phyloP scores from a whole-genome alignment of 1,140 invertebrate genomes.

The Diploscapter pachys region DNA sequence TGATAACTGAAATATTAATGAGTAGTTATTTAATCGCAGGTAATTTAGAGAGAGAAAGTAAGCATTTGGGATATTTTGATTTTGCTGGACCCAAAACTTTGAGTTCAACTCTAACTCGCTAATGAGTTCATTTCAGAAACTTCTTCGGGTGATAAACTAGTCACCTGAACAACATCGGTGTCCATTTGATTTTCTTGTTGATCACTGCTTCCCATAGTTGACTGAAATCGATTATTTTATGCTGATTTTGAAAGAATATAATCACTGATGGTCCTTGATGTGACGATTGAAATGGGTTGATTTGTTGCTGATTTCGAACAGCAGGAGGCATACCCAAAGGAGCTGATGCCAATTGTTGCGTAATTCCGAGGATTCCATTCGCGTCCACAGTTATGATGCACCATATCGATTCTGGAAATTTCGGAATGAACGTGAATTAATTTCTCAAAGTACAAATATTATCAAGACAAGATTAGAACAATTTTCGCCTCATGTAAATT shows the following conservation, averaged over 20 bases:
- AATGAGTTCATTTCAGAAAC: too few species aligned
- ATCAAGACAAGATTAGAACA: not conserved
- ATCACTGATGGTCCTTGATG: not conserved
- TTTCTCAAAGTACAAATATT: not conserved
- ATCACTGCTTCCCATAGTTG: not conserved
- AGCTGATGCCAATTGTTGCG: not conserved
- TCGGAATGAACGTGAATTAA: too few species aligned
- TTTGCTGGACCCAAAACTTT: not conserved
- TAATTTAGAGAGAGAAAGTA: not conserved
- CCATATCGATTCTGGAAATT: conserved; percentile 24
- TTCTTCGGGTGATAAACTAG: too few species aligned
- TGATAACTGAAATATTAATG: not conserved
- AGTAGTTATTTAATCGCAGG: not conserved
- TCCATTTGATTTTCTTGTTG: not conserved
- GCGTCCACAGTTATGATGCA: conserved; percentile 5
- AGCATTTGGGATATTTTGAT: not conserved
- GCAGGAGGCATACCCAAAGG: not conserved
- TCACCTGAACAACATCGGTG: not conserved
- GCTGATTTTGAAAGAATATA: not conserved
- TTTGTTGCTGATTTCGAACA: too few species aligned
- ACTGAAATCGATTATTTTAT: not conserved
- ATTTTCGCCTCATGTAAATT: not conserved
- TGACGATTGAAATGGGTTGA: not conserved
- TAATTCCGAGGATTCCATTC: conserved; percentile 1
- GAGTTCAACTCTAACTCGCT: not conserved